phyloP scores from a whole-genome alignment of 2,888 invertebrate species.

The Rhodophaea formosa region DNA sequence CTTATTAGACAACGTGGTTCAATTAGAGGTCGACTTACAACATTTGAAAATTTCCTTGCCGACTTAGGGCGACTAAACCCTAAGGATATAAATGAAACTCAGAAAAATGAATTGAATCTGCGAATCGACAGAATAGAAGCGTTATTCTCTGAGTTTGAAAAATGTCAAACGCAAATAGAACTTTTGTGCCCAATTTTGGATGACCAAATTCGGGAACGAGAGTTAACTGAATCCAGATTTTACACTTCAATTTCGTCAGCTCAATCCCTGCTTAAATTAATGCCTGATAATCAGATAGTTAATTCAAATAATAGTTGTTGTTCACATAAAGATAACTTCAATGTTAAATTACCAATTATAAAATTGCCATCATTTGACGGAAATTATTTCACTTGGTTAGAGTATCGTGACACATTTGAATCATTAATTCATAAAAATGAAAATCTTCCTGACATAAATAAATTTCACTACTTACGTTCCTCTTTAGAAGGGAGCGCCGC shows the following conservation, averaged over 20 bases:
- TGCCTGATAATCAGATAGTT: no score
- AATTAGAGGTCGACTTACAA: neutral
- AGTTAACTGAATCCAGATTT: neutral
- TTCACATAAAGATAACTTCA: slow-evolving; percentile 15
- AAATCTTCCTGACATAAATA: slow-evolving; percentile 28
- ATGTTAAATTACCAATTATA: no score
- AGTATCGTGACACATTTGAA: slow-evolving; percentile 28
- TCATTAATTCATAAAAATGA: slow-evolving; percentile 26
- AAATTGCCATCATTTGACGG: slow-evolving; percentile 30
- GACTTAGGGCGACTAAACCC: neutral
- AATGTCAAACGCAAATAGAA: neutral
- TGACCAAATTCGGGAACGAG: neutral
- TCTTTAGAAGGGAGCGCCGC: slow-evolving; percentile 18
- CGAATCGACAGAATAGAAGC: neutral
- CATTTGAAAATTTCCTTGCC: neutral
- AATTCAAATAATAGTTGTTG: neutral
- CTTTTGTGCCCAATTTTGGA: neutral
- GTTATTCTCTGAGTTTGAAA: neutral
- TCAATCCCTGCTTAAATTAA: neutral
- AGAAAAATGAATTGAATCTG: neutral
- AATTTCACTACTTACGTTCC: no score
- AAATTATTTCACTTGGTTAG: slow-evolving; percentile 27
- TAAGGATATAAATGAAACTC: neutral
- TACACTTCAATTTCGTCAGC: neutral
- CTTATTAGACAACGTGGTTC: neutral